These are phyloP conservation scores for Masticophis lateralis DNA, from an alignment of 2,797 vertebrate species.

Conservation along the genomic window DNA sequence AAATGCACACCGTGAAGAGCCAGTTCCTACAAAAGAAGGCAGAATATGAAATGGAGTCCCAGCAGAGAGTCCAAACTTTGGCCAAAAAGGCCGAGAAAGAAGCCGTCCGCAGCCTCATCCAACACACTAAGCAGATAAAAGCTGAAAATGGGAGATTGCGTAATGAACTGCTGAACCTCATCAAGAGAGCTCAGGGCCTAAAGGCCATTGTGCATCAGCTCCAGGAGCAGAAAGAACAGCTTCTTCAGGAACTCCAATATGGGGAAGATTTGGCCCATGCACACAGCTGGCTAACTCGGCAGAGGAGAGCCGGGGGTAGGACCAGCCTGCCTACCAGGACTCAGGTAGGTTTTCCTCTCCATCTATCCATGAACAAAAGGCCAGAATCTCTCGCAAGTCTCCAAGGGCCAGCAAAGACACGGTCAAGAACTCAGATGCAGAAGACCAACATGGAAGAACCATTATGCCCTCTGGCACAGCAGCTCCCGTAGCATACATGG, in stretches of 20 bases:
- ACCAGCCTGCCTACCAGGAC: not conserved
- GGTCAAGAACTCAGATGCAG: not conserved
- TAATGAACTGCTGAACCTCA: constrained; percentile 57
- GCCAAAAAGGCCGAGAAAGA: constrained; percentile 54
- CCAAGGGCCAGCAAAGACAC: too few species aligned
- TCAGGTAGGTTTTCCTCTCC: accelerated
- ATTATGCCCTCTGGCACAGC: accelerated
- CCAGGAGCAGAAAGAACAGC: constrained; percentile 52
- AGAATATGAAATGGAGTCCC: constrained; percentile 48
- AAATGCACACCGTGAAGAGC: constrained; percentile 55
- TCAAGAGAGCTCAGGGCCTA: constrained; percentile 44
- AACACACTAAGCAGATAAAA: constrained; percentile 50
- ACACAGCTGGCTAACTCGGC: constrained; percentile 36
- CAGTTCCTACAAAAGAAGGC: constrained; percentile 60
- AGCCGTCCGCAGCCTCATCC: constrained; percentile 50
- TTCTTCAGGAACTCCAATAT: constrained; percentile 51
- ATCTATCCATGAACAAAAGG: accelerated
- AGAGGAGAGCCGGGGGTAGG: not conserved
- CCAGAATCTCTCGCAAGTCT: too few species aligned
- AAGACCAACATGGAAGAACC: accelerated
- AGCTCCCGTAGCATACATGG: not conserved
- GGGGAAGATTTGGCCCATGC: not conserved
- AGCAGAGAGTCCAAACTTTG: constrained; percentile 52
- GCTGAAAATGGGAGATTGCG: constrained; percentile 57
- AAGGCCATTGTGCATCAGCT: constrained; percentile 42